phyloP scores from a whole-genome alignment of 1,140 invertebrate species.

The Nasonia giraulti region DNA sequence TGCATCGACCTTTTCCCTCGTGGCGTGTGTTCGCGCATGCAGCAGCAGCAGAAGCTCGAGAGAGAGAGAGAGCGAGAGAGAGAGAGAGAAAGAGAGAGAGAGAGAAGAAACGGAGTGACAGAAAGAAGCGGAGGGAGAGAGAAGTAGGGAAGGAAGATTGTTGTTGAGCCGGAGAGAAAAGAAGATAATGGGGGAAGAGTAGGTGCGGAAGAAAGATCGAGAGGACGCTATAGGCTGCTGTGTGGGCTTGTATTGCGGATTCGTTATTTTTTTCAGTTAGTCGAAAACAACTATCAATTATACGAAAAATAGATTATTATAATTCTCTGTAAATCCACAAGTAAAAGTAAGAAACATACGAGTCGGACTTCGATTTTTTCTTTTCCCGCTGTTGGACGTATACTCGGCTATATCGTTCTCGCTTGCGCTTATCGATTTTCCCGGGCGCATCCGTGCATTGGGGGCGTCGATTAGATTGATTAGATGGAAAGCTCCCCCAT shows the following conservation, averaged over 20 bases:
- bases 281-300: too few species aligned
- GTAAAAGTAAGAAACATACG: not conserved
- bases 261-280: too few species aligned
- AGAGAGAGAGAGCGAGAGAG: not conserved
- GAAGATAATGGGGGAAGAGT: not conserved
- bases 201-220: not conserved
- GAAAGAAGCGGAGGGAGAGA: not conserved
- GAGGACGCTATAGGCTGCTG: not conserved
- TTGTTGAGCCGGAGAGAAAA: not conserved
- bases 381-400: not conserved
- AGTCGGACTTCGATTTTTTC: not conserved
- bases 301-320: not conserved
- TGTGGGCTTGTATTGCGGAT: too few species aligned
- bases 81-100: not conserved
- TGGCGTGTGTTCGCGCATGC: slow-evolving; percentile 36
- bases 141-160: not conserved
- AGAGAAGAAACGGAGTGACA: not conserved
- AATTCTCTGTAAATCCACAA: too few species aligned
- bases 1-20: slow-evolving; percentile 28
- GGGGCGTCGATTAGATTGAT: slow-evolving; percentile 56
- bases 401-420: not conserved
- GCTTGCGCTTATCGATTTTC: not conserved
- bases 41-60: slow-evolving; percentile 42
- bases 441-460: not conserved
- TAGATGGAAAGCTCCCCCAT: not conserved